phyloP scores from a whole-genome alignment of 2,888 invertebrate species.

The Temnothorax unifasciatus region DNA sequence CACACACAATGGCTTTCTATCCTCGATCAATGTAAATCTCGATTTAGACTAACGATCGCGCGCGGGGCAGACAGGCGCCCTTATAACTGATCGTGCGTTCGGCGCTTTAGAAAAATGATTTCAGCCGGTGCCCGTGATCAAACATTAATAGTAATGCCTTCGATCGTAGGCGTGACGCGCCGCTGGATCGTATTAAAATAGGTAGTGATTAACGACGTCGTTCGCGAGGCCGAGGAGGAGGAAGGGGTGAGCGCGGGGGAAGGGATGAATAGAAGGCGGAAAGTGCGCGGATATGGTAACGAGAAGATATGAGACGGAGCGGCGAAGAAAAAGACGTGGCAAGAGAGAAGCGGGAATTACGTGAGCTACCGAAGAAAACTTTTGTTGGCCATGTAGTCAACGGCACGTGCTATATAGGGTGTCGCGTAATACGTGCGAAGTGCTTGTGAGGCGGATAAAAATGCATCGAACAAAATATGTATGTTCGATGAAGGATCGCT shows the following conservation, averaged over 20 bases:
- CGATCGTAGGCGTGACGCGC: slow-evolving; percentile 62
- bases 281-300: slow-evolving; percentile 47
- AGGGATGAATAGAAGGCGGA: slow-evolving; percentile 65
- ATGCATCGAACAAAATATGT: neutral
- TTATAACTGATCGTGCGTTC: slow-evolving; percentile 64
- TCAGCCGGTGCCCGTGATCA: slow-evolving; percentile 69
- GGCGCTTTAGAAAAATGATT: slow-evolving; percentile 67
- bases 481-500: neutral
- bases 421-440: slow-evolving; percentile 11
- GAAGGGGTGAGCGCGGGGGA: slow-evolving; percentile 41
- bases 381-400: slow-evolving; percentile 33
- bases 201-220: slow-evolving; percentile 74
- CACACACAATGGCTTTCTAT: slow-evolving; percentile 48
- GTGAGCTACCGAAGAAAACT: slow-evolving; percentile 31
- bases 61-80: slow-evolving; percentile 42
- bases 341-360: slow-evolving; percentile 30
- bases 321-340: slow-evolving; percentile 25
- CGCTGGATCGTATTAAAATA: slow-evolving; percentile 73
- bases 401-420: neutral
- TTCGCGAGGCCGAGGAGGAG: slow-evolving; percentile 11
- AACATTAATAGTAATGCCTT: slow-evolving; percentile 69
- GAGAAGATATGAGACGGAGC: slow-evolving; percentile 38
- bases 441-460: neutral
- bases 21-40: slow-evolving; percentile 52
- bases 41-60: slow-evolving; percentile 56